Percentiles rank a stretch among this genome's conserved stretches.
Evolutionary conservation across 2,113 vertebrate species (phyloP).

Genomic region (Cyphomyrus plagiostoma): DNA sequence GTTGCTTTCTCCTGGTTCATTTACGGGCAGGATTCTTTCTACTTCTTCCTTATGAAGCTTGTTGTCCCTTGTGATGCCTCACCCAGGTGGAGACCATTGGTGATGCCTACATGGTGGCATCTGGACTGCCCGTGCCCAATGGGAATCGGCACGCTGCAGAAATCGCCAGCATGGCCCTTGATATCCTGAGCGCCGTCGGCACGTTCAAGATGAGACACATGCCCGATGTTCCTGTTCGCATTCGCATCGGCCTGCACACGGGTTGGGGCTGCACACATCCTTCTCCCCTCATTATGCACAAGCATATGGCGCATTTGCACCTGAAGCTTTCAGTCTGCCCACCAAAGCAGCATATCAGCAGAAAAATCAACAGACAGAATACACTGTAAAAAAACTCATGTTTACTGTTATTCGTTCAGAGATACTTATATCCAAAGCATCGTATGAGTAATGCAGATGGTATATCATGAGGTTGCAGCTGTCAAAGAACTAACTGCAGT

Average conservation of each 20-base stretch:
- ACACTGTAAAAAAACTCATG: neutral
- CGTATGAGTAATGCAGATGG: neutral
- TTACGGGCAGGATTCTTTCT: neutral
- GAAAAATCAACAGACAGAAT: neutral
- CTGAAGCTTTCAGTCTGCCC: neutral
- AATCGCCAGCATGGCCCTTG: conserved; percentile 48
- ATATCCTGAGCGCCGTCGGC: conserved; percentile 51
- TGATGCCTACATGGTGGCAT: conserved; percentile 51
- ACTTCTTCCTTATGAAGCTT: neutral
- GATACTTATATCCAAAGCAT: neutral
- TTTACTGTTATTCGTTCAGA: neutral
- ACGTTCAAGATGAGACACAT: conserved; percentile 54
- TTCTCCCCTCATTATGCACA: neutral
- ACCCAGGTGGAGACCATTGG: conserved; percentile 49
- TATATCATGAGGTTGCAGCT: neutral
- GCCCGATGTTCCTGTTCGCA: conserved; percentile 46
- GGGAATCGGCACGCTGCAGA: conserved; percentile 44
- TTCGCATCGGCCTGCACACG: conserved; percentile 49
- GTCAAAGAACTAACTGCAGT: neutral
- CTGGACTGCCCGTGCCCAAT: conserved; percentile 46
- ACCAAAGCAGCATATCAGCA: neutral
- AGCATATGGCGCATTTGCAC: neutral
- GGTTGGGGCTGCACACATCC: conserved; percentile 29
- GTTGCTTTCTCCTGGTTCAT: neutral
- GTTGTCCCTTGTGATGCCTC: neutral